Conservation (phyloP, 2,888 invertebrate species). For the Hemithea aestivaria region DNA sequence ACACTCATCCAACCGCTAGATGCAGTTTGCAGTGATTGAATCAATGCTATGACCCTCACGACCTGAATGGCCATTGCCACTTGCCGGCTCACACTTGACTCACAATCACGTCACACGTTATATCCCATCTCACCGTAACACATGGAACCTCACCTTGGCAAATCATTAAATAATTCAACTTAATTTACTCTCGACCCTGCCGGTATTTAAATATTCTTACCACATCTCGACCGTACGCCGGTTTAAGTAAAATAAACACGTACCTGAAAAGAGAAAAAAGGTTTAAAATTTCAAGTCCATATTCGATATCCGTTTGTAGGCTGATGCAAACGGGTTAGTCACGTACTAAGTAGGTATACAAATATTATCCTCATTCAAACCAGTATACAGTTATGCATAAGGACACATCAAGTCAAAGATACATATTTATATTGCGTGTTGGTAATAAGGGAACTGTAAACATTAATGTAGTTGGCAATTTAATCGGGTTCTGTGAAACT, state of each 20-base stretch:
- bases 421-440: conserved; percentile 17
- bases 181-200: conserved; percentile 18
- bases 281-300: conserved; percentile 27
- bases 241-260: conserved; percentile 27
- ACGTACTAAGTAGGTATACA: neutral
- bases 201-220: conserved; percentile 34
- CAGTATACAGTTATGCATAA: conserved; percentile 19
- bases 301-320: conserved; percentile 1
- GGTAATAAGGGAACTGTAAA: conserved; percentile 11
- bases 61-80: conserved; percentile 31
- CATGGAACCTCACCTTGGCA: conserved; percentile 24
- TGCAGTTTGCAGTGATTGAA: conserved; percentile 31
- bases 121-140: conserved; percentile 29
- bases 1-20: conserved; percentile 6
- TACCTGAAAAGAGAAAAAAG: conserved; percentile 47
- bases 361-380: conserved; percentile 18
- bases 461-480: conserved; percentile 8
- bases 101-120: conserved; percentile 25
- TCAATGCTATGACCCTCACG: conserved; percentile 32
- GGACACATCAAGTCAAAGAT: conserved; percentile 24
- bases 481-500: conserved; percentile 19
- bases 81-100: conserved; percentile 49
- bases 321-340: neutral
- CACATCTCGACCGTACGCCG: conserved; percentile 21
- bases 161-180: conserved; percentile 26